Evolutionary conservation across 1,140 invertebrate genomes (phyloP).

Genomic region (Mizuhopecten yessoensis): DNA sequence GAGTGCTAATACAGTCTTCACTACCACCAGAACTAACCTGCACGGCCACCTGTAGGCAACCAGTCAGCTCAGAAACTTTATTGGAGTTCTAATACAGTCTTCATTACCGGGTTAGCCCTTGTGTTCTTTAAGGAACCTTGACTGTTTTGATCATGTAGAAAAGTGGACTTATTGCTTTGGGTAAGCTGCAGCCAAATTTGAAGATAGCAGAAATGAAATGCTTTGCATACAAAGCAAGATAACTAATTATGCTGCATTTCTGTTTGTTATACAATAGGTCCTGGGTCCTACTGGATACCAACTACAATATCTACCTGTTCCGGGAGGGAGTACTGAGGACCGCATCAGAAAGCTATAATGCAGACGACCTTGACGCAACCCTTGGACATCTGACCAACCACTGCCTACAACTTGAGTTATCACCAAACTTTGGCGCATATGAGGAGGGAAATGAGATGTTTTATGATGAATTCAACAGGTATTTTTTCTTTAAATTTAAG

Average conservation of each 20-base stretch:
- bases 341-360: slow-evolving; percentile 72
- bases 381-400: slow-evolving; percentile 77
- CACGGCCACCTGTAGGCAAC: no score
- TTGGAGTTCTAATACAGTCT: no score
- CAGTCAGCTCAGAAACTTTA: no score
- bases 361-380: slow-evolving; percentile 67
- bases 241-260: not conserved
- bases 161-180: no score
- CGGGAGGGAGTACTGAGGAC: slow-evolving; percentile 74
- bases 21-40: no score
- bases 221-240: not conserved
- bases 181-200: no score
- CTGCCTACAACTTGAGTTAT: slow-evolving; percentile 71
- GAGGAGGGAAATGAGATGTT: slow-evolving; percentile 79
- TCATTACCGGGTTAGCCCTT: no score
- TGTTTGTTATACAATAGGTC: slow-evolving; percentile 62
- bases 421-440: slow-evolving; percentile 72
- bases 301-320: slow-evolving; percentile 72
- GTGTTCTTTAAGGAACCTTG: no score
- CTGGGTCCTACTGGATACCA: slow-evolving; percentile 73
- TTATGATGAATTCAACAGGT: slow-evolving; percentile 75
- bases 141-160: no score
- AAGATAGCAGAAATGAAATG: no score
- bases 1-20: no score
- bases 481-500: not conserved